Percentiles rank a stretch among this genome's conserved stretches.
phyloP scores from a whole-genome alignment of 2,113 vertebrate genomes.

The Rynchops niger region DNA sequence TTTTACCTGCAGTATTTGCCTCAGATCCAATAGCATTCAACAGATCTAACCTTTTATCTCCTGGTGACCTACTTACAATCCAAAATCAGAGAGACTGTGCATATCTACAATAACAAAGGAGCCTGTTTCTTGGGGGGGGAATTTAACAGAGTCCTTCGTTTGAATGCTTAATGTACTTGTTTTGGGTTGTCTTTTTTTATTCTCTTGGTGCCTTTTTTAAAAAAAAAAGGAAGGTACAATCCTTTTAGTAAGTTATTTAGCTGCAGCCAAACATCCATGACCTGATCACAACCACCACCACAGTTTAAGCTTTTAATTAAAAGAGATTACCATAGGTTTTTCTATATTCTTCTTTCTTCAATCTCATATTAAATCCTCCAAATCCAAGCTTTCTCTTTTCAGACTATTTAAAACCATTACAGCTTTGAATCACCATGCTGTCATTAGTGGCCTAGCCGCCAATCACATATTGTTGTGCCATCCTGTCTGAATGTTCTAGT shows the following conservation, averaged over 20 bases:
- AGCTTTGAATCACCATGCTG: conserved; percentile 10
- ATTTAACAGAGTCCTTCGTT: background rate
- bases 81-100: background rate
- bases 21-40: background rate
- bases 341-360: background rate
- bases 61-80: background rate
- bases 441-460: conserved; percentile 18
- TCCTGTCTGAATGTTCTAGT: background rate
- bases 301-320: conserved; percentile 1
- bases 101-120: background rate
- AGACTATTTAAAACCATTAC: background rate
- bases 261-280: background rate
- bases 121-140: background rate
- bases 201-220: too few relatives aligned
- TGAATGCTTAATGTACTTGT: background rate
- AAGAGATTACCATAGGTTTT: background rate
- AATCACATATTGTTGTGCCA: conserved; percentile 25
- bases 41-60: background rate
- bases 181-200: background rate
- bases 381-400: conserved; percentile 14
- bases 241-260: background rate
- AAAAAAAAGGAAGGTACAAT: background rate
- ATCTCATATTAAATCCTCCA: background rate
- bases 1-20: background rate
- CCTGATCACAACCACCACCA: background rate